Conservation (phyloP, 53 echinoderm and acorn worm genomes). For the Crossaster papposus region DNA sequence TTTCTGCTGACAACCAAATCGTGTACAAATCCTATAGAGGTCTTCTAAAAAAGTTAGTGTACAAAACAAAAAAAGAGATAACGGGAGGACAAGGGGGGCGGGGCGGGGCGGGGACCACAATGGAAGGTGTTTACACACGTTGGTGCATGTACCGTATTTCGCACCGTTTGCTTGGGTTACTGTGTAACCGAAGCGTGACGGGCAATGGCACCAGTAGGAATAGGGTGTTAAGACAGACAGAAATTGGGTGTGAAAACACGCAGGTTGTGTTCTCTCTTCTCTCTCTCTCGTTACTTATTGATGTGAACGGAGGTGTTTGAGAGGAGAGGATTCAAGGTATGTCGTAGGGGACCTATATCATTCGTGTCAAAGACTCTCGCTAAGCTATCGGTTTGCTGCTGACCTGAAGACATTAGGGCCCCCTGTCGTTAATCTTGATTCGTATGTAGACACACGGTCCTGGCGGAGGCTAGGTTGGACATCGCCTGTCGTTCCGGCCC, state of each 20-base stretch:
- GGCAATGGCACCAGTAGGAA: not conserved
- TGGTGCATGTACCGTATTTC: no score
- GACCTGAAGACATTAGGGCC: not conserved
- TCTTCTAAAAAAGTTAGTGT: no score
- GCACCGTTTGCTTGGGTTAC: constrained; percentile 14
- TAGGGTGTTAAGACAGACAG: not conserved
- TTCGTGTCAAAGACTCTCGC: not conserved
- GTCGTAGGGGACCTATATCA: not conserved
- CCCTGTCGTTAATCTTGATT: not conserved
- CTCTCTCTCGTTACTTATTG: not conserved
- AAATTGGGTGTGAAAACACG: not conserved
- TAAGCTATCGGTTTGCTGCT: not conserved
- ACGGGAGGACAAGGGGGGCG: no score
- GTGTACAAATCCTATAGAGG: no score
- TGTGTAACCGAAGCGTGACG: constrained; percentile 34
- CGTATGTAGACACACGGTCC: not conserved
- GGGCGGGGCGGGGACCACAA: no score
- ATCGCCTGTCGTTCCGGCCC: not conserved
- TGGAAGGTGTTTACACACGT: no score
- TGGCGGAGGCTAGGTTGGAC: not conserved
- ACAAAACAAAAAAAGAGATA: no score
- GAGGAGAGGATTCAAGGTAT: not conserved
- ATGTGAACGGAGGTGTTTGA: not conserved
- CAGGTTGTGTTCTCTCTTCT: not conserved
- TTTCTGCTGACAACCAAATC: no score